phyloP scores from a whole-genome alignment of 2,113 vertebrate genomes.

The Aythya baeri region DNA sequence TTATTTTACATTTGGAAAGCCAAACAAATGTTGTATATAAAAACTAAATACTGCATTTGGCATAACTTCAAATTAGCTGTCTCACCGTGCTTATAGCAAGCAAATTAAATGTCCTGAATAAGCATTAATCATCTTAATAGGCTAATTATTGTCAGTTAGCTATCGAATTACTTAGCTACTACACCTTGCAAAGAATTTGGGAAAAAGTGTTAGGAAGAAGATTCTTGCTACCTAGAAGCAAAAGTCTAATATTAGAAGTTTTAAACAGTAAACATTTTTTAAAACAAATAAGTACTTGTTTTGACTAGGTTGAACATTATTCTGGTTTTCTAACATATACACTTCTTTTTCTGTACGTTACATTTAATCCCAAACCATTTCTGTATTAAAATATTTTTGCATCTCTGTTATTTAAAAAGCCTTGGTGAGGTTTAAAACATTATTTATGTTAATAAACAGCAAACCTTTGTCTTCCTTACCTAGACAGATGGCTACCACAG shows the following conservation, averaged over 20 bases:
- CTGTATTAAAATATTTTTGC: background rate
- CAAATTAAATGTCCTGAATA: slow-evolving; percentile 70
- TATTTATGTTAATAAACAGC: slow-evolving; percentile 72
- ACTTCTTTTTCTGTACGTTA: slow-evolving; percentile 45
- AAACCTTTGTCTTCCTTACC: slow-evolving; percentile 4
- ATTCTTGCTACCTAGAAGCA: background rate
- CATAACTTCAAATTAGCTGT: slow-evolving; percentile 70
- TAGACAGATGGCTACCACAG: background rate
- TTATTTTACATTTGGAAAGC: slow-evolving; percentile 79
- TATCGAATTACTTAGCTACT: slow-evolving; percentile 31
- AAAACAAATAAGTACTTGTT: background rate
- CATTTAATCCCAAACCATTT: slow-evolving; percentile 61
- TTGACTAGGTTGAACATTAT: slow-evolving; percentile 41
- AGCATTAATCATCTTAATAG: slow-evolving; percentile 71
- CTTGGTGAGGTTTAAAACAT: slow-evolving; percentile 70
- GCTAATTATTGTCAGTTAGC: slow-evolving; percentile 72
- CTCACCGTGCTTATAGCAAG: slow-evolving; percentile 33
- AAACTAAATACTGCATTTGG: slow-evolving; percentile 68
- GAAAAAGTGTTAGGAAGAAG: background rate
- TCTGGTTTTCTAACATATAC: slow-evolving; percentile 42
- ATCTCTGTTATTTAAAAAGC: slow-evolving; percentile 54
- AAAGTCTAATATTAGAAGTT: background rate
- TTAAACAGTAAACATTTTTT: background rate
- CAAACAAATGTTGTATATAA: slow-evolving; percentile 77
- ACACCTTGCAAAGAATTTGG: slow-evolving; percentile 3